Conservation (phyloP, 2,797 vertebrate species). For the Arvicola amphibius region DNA sequence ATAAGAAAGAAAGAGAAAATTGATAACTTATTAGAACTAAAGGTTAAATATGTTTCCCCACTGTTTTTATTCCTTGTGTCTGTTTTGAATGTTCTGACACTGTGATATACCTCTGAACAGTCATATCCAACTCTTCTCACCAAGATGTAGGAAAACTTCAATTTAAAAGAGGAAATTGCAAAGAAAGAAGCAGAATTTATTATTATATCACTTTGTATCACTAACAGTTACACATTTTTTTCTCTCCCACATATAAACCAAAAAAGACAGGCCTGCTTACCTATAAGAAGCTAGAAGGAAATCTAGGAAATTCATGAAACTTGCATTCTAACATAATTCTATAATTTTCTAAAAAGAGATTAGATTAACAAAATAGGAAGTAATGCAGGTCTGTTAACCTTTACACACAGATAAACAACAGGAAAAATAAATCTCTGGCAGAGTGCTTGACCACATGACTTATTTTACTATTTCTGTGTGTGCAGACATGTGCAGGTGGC, state of each 20-base stretch:
- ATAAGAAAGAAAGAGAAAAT: neutral
- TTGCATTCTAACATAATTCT: constrained; percentile 13
- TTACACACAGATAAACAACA: constrained; percentile 3
- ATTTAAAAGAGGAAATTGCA: constrained; percentile 48
- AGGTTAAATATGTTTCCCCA: neutral
- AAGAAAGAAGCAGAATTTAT: neutral
- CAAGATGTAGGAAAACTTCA: neutral
- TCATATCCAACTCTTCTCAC: constrained; percentile 38
- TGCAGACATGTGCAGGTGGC: neutral
- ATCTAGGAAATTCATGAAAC: constrained; percentile 52
- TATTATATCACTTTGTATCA: neutral
- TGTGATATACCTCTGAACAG: neutral
- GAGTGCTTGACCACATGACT: neutral
- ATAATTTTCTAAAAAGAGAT: neutral
- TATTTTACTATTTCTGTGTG: neutral
- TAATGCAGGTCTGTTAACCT: constrained; percentile 32
- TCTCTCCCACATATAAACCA: constrained; percentile 10
- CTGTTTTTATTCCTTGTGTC: constrained; percentile 26
- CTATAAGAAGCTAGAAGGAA: constrained; percentile 37
- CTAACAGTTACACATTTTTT: neutral
- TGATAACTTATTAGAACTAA: constrained; percentile 34
- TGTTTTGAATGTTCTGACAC: constrained; percentile 39
- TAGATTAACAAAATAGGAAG: neutral
- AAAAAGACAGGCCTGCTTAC: neutral
- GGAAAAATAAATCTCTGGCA: constrained; percentile 31